phyloP scores from a whole-genome alignment of 2,113 vertebrate species.

The Nanorana parkeri region DNA sequence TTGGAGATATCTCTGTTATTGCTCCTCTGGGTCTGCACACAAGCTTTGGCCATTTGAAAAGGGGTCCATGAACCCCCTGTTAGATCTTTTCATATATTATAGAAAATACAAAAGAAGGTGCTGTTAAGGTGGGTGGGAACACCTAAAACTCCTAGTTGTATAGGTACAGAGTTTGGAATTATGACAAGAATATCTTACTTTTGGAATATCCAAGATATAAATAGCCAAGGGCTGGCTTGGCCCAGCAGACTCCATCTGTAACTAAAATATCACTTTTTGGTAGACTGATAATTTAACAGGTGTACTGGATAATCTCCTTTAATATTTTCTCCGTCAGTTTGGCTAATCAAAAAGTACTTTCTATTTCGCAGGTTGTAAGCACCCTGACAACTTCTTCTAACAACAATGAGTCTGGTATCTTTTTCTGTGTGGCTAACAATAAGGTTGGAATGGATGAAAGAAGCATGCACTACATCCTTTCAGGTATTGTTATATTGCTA shows the following conservation, averaged over 20 bases:
- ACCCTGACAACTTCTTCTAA: conserved; percentile 70
- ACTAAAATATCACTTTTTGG: too few relatives aligned
- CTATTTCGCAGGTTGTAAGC: conserved; percentile 74
- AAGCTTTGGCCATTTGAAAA: too few relatives aligned
- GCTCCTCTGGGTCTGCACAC: too few relatives aligned
- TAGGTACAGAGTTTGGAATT: background rate
- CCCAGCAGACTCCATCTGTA: too few relatives aligned
- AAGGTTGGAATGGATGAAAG: conserved; percentile 64
- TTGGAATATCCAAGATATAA: background rate
- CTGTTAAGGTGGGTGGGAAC: too few relatives aligned
- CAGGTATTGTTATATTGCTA: conserved; percentile 73
- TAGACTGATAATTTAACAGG: too few relatives aligned
- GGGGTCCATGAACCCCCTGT: too few relatives aligned
- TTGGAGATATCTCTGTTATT: too few relatives aligned
- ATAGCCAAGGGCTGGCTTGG: too few relatives aligned
- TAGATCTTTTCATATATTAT: too few relatives aligned
- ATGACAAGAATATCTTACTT: background rate
- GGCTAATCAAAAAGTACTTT: background rate
- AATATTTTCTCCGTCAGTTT: background rate
- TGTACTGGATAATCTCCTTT: background rate
- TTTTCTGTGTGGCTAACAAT: conserved; percentile 78
- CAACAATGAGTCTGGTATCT: conserved; percentile 76
- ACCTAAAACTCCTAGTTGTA: background rate
- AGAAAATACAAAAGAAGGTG: too few relatives aligned
- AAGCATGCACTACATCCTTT: conserved; percentile 77